Base-by-base conservation (phyloP, 2,113 vertebrate genomes). In the Chaetops frenatus region DNA sequence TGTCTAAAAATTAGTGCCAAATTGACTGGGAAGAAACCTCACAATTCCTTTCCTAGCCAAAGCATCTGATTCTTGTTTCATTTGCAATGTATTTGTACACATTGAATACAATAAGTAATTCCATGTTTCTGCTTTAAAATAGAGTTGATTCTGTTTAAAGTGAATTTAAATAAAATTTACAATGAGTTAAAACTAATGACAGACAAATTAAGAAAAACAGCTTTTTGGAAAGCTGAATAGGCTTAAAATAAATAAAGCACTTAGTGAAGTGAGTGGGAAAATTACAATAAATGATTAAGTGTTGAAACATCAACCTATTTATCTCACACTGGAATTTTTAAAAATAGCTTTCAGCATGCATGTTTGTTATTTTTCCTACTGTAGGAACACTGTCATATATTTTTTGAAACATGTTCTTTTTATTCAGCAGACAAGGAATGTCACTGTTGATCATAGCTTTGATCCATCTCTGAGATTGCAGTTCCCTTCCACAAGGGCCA, bases 241-340 rank as follows among this genome's bases (percentile, higher is more conserved):
- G 24, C 25, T 92, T 40, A 74, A 91, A 92, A 76, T 81, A 92
- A 86, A 92, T 85, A 89, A 91, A 87, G 14, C 78, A 58, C 51
- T 89, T 54, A 50, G 33, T 56, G 60, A 92, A 85, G 33, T 81
- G 58, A 92, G 87, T 53, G 45, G 42, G 67, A 81, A 92, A 94
- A 95, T 88, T 73, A 72, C 54, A 73, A 67, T 70, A 92, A 83
- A 70, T 92, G 14, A 94, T 88, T 90, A 90, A 80, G 38, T 86
- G 64, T 88, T 77, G 67, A 93, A 88, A 86, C 76, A 86, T 38
- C 40, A 64, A 74, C 29, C 38, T 58, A 88, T 93, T 94, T 90
- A 83, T 50, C 72, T 81, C 72, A 93, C 23, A 42, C 14, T 90
- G 38, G 1, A 56, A 56, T 83, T 86, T 93, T 92, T 86, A n/a